These are phyloP conservation scores for Macquaria australasica DNA, from an alignment of 2,113 vertebrate species.

Conservation along the genomic window DNA sequence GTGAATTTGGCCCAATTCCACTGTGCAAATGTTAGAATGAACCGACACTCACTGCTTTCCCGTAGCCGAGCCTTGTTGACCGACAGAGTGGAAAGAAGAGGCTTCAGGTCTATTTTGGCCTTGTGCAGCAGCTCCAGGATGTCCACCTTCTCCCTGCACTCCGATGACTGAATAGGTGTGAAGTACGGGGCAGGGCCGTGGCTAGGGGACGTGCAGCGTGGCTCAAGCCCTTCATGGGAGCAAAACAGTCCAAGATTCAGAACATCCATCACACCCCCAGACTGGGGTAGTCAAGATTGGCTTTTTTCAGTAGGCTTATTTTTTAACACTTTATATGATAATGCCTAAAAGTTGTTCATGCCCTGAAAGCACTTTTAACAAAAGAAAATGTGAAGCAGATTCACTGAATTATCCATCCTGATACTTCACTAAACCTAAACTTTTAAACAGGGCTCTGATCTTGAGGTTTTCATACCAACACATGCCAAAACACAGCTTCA, in stretches of 20 bases:
- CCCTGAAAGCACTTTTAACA: background rate
- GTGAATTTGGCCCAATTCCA: background rate
- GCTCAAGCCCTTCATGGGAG: conserved; percentile 87
- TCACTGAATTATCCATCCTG: background rate
- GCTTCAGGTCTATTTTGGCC: conserved; percentile 98
- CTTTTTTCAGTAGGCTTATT: background rate
- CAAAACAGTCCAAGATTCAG: conserved; percentile 8
- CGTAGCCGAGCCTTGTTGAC: conserved; percentile 97
- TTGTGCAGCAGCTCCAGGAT: conserved; percentile 98
- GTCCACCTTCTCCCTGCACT: conserved; percentile 96
- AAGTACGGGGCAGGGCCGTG: conserved; percentile 93
- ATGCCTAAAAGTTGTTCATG: background rate
- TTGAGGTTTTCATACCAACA: background rate
- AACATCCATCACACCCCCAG: background rate
- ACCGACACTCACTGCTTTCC: conserved; percentile 93
- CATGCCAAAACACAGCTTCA: background rate
- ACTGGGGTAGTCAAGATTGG: background rate
- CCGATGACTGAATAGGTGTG: conserved; percentile 92
- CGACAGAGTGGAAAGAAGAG: conserved; percentile 94
- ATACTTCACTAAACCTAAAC: background rate
- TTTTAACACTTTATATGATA: background rate
- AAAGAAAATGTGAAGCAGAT: background rate
- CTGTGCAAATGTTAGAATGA: background rate
- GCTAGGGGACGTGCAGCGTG: conserved; percentile 88
- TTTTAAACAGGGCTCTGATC: background rate